Base-by-base conservation (phyloP, 1,140 invertebrate species). In the Leptonema lineaticorne region DNA sequence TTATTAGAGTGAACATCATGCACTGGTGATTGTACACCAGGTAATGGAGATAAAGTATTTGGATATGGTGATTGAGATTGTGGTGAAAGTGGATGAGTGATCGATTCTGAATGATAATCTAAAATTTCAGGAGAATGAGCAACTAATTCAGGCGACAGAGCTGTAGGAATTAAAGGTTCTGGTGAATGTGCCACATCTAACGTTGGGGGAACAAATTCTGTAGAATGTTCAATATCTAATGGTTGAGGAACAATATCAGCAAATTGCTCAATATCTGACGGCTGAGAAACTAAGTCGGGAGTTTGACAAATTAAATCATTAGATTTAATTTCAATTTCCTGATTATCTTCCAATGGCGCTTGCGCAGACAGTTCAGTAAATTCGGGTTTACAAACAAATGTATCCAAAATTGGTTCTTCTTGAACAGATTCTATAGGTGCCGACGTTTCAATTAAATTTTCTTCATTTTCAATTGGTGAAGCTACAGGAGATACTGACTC, bases 21-120 rank as follows among this genome's bases (percentile, higher is more conserved):
- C 48, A 69, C 26, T 26, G 64, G 26, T 33, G 67, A 63, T 7
- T 69, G 60, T 28, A 72, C 68, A 14, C 46, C 62, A 24, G 72
- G 73, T 0, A 73, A 14, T 26, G 72, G 72, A 0, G 72, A 65
- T 48, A 73, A 68, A n/a, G 26, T 26, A 8, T 33, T 41, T 26
- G 33, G 24, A 29, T 27, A 62, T 22, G 70, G 70, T 20, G 62
- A 64, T 59, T 46, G 37, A 26, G 56, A 4, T 58, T 69, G 27
- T 9, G 67, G 24, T 22, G 30, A 27, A 28, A 33, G 46, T 3
- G 63, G 30, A 45, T 62, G 50, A n/a, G 28, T 24, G 11, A 27
- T 14, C 11, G 63, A 26, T 53, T 48, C 65, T 30, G 45, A 37
- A 11, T 41, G 41, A 18, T 62, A 28, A 16, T 45, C 59, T 20